These are phyloP conservation scores for Austrolebias charrua DNA, from an alignment of 2,797 vertebrate genomes.

Conservation along the genomic window DNA sequence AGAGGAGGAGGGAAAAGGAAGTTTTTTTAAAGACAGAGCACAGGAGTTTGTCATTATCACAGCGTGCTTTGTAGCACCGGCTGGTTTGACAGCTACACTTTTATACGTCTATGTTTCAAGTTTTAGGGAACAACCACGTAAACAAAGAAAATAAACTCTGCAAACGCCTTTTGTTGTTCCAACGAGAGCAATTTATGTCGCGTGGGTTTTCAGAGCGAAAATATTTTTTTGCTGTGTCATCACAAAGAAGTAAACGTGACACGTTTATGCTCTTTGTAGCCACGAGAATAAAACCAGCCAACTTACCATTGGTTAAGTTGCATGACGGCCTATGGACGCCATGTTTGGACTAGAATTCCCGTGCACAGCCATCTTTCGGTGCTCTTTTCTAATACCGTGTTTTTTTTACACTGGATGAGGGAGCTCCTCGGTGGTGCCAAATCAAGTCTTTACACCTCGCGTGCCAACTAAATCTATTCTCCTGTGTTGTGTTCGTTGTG, in stretches of 20 bases:
- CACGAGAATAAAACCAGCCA: not conserved
- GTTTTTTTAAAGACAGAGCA: not conserved
- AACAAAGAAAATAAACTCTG: not conserved
- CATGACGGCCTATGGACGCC: conserved; percentile 3
- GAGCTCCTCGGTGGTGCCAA: conserved; percentile 61
- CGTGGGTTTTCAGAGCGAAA: no score
- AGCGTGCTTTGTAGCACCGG: not conserved
- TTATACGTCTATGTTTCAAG: not conserved
- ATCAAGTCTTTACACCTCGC: conserved; percentile 52
- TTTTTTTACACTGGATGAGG: conserved; percentile 1
- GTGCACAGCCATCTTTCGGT: conserved; percentile 22
- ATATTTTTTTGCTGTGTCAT: no score
- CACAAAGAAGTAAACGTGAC: no score
- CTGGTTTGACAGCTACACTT: not conserved
- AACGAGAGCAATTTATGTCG: not conserved
- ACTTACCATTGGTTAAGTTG: not conserved
- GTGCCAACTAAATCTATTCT: conserved; percentile 62
- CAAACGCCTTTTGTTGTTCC: not conserved
- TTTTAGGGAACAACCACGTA: not conserved
- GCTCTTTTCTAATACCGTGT: conserved; percentile 4
- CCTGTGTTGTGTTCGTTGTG: conserved; percentile 41
- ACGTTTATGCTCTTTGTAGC: conserved; percentile 1
- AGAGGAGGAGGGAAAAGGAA: conserved; percentile 3
- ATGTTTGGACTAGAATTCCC: conserved; percentile 5
- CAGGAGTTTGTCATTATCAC: not conserved